Base-by-base conservation (phyloP, 2,113 vertebrate genomes). In the Platichthys flesus region DNA sequence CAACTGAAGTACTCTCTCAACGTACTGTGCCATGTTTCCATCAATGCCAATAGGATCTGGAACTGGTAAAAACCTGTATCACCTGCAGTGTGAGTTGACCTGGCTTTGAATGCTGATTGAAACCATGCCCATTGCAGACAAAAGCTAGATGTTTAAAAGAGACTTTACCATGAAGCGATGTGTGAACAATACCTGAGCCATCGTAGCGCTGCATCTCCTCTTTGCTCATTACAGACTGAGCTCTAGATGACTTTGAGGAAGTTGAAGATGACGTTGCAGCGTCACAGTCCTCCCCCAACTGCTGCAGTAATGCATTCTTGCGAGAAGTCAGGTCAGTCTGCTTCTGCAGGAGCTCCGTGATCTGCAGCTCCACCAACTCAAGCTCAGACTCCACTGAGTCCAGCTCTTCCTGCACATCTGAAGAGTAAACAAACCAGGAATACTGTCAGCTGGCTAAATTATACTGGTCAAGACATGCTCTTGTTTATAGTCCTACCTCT, bases 261-360 rank as follows among this genome's bases (percentile, higher is more conserved):
- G 79, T 75, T 0, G 78, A 76, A 14, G 85, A 90, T 2, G 92
- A 83, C 45, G 71, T 70, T 0, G 89, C 84, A 0, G 78, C 51
- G 4, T 91, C 91, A 0, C 95, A 94, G 66, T 93, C 90, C 9
- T 94, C 92, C 28, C 95, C 92, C 81, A 98, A 93, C 62, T 84
- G 90, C 58, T 82, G 93, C 57, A 96, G 91, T 5, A 99, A 81
- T 2, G 79, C 69, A 0, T 56, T 88, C 87, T 95, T 98, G 64
- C 91, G 95, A 28, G 94, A 74, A 9, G 93, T 89, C 23, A 99
- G 95, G 2, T 96, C 93, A 0, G 95, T 77, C 74, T 98, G 96
- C 51, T 95, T 96, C 88, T 98, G 94, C 75, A 95, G 87, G 14
- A 99, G 95, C 71, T 97, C 96, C 23, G 96, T 84, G 20, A 99